These are phyloP conservation scores for Phyllotreta cruciferae DNA, from an alignment of 2,888 invertebrate species.

Conservation along the genomic window DNA sequence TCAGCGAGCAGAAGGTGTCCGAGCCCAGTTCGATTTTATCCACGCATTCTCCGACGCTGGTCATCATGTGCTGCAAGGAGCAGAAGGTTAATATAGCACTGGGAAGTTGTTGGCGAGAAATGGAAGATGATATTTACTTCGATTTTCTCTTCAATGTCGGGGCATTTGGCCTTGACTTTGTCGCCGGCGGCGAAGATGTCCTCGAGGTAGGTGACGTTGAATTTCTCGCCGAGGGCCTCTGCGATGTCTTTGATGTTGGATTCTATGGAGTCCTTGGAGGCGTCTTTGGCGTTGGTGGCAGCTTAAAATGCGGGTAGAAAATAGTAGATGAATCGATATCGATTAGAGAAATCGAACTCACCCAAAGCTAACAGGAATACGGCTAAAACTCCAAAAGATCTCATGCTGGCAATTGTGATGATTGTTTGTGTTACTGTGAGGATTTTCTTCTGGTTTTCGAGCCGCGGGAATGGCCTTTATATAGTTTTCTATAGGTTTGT, in stretches of 20 bases:
- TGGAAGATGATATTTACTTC: slow-evolving; percentile 29
- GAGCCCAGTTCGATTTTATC: slow-evolving; percentile 34
- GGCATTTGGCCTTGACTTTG: slow-evolving; percentile 30
- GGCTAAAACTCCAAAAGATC: too few relatives aligned
- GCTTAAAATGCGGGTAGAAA: too few relatives aligned
- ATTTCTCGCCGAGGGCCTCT: slow-evolving; percentile 17
- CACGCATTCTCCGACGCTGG: slow-evolving; percentile 25
- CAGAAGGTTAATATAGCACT: slow-evolving; percentile 2
- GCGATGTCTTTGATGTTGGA: slow-evolving; percentile 21
- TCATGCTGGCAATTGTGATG: too few relatives aligned
- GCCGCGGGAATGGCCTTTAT: too few relatives aligned
- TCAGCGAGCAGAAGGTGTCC: slow-evolving; percentile 36
- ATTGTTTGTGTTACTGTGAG: too few relatives aligned
- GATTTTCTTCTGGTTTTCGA: too few relatives aligned
- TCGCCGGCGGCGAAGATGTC: slow-evolving; percentile 25
- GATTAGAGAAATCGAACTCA: too few relatives aligned
- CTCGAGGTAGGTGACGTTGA: slow-evolving; percentile 28
- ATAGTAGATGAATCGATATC: too few relatives aligned
- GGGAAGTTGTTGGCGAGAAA: slow-evolving; percentile 19
- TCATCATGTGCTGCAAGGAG: slow-evolving; percentile 11
- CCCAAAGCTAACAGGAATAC: too few relatives aligned
- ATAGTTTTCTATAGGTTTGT: too few relatives aligned
- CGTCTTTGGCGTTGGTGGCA: not conserved
- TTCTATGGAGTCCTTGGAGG: slow-evolving; percentile 8
- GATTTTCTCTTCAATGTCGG: slow-evolving; percentile 30